phyloP scores from a whole-genome alignment of 1,140 invertebrate species.

The Neodiprion virginianus region DNA sequence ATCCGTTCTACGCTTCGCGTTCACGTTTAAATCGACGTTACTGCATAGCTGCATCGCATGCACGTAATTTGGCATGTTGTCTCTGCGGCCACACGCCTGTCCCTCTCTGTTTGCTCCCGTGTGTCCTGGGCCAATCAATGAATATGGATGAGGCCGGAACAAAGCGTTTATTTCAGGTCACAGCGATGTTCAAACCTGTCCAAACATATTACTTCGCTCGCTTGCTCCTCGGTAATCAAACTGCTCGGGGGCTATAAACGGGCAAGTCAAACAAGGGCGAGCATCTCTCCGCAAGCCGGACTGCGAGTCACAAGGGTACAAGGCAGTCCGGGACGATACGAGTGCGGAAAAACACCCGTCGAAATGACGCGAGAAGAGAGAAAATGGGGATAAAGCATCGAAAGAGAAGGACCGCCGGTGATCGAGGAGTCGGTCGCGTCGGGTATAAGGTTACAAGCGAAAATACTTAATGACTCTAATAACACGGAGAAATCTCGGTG shows the following conservation, averaged over 20 bases:
- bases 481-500: slow-evolving; percentile 53
- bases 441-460: slow-evolving; percentile 27
- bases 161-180: not conserved
- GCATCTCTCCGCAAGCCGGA: slow-evolving; percentile 26
- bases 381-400: not conserved
- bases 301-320: slow-evolving; percentile 38
- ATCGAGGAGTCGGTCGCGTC: slow-evolving; percentile 1
- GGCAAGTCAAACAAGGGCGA: not conserved
- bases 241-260: not conserved
- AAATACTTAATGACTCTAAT: slow-evolving; percentile 57
- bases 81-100: too few relatives aligned
- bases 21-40: too few relatives aligned
- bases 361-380: not conserved
- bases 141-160: slow-evolving; percentile 1
- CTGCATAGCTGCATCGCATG: too few relatives aligned
- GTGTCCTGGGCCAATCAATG: not conserved
- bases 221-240: not conserved
- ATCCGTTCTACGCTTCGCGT: not conserved
- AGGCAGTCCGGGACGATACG: not conserved
- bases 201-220: not conserved
- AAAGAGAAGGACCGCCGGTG: not conserved
- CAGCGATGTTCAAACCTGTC: not conserved
- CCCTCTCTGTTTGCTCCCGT: not conserved
- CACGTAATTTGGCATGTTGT: too few relatives aligned
- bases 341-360: not conserved